Evolutionary conservation across 2,888 invertebrate species (phyloP), one percentile per base, ranked within the genome.

Genomic region (Pandemis corylana): DNA sequence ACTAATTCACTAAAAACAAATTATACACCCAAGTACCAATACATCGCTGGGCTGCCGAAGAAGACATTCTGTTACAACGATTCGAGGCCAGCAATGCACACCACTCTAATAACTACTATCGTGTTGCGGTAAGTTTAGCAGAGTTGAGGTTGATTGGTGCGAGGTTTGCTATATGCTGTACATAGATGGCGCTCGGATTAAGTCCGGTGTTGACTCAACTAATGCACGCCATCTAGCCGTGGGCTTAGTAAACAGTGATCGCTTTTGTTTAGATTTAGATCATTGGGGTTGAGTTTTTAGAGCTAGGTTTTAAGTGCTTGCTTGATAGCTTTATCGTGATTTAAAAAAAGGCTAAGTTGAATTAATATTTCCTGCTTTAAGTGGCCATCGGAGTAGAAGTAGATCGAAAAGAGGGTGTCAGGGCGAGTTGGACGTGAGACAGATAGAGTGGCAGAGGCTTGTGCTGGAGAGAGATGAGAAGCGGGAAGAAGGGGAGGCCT

Each of bases 181-280:
- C 64, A 70, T 61, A 74, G 74, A 74, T 69, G 69, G 74, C 74
- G 74, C 65, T 59, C 76, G 87, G 92, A 90, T 93, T 90, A 90
- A 78, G 80, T 79, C 79, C 77, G 77, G 5, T 93, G 90, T 94
- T 93, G 84, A 89, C 89, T 86, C 80, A 88, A 86, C 89, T 94
- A 93, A 94, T 94, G 94, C 92, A 91, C 90, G 92, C 92, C 92
- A 94, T 90, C 92, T 93, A 91, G 88, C 93, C 90, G 86, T 81
- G 77, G 91, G 92, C 87, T 88, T 75, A 77, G 87, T 89, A 89
- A 92, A 93, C 91, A 93, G 75, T 83, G 87, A 88, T 86, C 87
- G 87, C 89, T 90, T 89, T 89, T 83, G 88, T 86, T 88, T 88
- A 84, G 88, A 88, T 91, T 90, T 88, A 84, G 88, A 88, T 91